Evolutionary conservation across 1,140 invertebrate genomes (phyloP).

Genomic region (Neotoxoptera formosana): DNA sequence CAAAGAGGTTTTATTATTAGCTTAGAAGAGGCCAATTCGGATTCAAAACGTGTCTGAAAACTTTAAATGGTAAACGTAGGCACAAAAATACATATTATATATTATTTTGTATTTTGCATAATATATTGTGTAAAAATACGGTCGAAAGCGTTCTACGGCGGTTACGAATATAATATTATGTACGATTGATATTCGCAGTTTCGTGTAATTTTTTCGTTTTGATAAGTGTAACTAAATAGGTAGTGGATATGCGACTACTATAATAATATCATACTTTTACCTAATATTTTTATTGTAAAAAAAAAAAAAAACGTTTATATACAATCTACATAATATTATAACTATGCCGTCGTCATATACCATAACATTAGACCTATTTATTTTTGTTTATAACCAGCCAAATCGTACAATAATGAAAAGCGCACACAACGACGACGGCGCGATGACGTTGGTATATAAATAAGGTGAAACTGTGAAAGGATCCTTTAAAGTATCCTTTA

Average conservation of each 20-base stretch:
- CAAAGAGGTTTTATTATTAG: slow-evolving; percentile 26
- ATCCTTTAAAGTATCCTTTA: too few relatives aligned
- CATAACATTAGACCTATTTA: not conserved
- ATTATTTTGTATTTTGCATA: not conserved
- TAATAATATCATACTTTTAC: not conserved
- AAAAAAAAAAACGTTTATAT: not conserved
- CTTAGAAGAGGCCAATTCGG: not conserved
- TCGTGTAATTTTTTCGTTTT: not conserved
- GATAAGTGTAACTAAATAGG: not conserved
- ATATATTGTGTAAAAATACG: not conserved
- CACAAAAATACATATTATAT: not conserved
- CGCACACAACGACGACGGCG: not conserved
- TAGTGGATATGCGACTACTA: not conserved
- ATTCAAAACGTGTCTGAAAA: not conserved
- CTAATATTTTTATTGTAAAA: not conserved
- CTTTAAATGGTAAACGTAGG: not conserved
- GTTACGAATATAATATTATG: not conserved
- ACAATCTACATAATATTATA: not conserved
- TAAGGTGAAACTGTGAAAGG: too few relatives aligned
- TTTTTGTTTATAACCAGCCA: not conserved
- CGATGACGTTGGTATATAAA: too few relatives aligned
- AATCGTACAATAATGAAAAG: not conserved
- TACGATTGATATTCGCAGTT: not conserved
- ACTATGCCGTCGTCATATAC: too few relatives aligned
- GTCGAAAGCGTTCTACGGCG: not conserved